Conservation (phyloP, 2,797 vertebrate genomes). For the Coregonus ussuriensis region DNA sequence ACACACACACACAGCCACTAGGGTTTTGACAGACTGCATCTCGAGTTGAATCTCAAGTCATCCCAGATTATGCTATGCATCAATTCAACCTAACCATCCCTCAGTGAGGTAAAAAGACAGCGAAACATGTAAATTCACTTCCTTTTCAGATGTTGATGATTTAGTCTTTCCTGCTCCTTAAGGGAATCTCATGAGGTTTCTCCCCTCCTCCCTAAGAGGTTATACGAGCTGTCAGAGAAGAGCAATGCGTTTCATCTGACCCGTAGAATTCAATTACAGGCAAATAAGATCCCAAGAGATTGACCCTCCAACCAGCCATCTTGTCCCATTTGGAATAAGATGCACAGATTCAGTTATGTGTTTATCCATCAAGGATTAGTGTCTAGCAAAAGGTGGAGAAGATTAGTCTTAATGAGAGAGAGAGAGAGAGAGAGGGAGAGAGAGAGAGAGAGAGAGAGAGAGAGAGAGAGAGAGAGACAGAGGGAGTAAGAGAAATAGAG, state of each 20-base stretch:
- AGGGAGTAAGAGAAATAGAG: neutral
- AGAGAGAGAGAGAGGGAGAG: constrained; percentile 20
- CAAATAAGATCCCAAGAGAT: constrained; percentile 59
- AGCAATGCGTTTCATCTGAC: constrained; percentile 59
- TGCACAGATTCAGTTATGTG: constrained; percentile 49
- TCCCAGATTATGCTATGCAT: constrained; percentile 27
- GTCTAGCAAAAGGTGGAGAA: constrained; percentile 14
- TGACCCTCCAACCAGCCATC: constrained; percentile 44
- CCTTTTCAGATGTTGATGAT: constrained; percentile 20
- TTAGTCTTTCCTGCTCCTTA: constrained; percentile 44
- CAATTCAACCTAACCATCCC: constrained; percentile 32
- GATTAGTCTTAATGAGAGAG: constrained; percentile 9
- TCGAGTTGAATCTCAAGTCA: constrained; percentile 29
- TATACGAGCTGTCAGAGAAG: constrained; percentile 49
- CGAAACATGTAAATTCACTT: constrained; percentile 37
- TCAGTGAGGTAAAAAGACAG: constrained; percentile 16
- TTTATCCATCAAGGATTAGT: constrained; percentile 20
- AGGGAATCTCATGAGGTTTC: constrained; percentile 22
- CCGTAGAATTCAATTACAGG: constrained; percentile 68
- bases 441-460: constrained; percentile 4
- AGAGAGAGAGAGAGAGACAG: neutral
- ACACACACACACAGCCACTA: neutral
- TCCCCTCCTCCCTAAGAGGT: constrained; percentile 38
- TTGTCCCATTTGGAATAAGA: constrained; percentile 63
- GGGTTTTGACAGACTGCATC: neutral